phyloP scores from a whole-genome alignment of 1,140 invertebrate species.

The Hyles euphorbiae region DNA sequence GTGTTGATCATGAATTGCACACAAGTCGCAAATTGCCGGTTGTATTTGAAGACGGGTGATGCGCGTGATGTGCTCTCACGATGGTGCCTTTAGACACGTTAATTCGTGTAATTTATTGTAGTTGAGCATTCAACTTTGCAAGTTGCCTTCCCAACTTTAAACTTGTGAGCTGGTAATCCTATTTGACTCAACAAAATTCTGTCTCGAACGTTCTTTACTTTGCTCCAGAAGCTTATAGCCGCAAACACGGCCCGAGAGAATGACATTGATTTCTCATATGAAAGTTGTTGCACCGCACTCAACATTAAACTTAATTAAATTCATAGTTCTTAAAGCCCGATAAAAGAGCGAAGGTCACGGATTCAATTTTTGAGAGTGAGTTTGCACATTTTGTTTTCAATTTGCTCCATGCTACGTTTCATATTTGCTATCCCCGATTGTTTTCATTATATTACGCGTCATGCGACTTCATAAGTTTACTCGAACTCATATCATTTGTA shows the following conservation, averaged over 20 bases:
- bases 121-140: constrained; percentile 35
- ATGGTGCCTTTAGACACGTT: constrained; percentile 37
- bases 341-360: constrained; percentile 34
- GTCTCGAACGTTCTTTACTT: too few species aligned
- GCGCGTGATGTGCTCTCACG: constrained; percentile 40
- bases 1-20: constrained; percentile 26
- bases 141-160: constrained; percentile 14
- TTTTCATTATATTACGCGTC: background rate
- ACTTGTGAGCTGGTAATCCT: too few species aligned
- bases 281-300: constrained; percentile 25
- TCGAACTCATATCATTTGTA: too few species aligned
- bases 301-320: constrained; percentile 25
- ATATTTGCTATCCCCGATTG: background rate
- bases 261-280: constrained; percentile 30
- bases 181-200: too few species aligned
- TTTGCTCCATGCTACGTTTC: background rate
- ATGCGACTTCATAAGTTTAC: too few species aligned
- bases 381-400: constrained; percentile 19
- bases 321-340: constrained; percentile 22
- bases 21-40: constrained; percentile 38
- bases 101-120: constrained; percentile 37
- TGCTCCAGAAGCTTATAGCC: background rate
- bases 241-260: constrained; percentile 9
- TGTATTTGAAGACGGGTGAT: constrained; percentile 24
- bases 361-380: constrained; percentile 34